phyloP scores from a whole-genome alignment of 2,797 vertebrate species.

The Myiotriccus ornatus region DNA sequence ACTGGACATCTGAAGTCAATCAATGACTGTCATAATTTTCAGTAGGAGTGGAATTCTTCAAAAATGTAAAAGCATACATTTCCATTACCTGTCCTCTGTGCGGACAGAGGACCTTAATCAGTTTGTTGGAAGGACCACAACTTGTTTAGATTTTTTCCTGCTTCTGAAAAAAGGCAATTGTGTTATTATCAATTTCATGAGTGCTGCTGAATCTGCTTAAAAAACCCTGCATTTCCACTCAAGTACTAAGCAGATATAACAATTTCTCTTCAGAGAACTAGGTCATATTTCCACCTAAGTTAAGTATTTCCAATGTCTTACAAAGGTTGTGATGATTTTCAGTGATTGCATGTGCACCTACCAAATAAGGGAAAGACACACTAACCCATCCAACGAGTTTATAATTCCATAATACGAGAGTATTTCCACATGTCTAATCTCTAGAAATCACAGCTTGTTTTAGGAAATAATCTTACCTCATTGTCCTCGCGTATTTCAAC shows the following conservation, averaged over 20 bases:
- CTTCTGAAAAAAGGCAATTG: neutral
- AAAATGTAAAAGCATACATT: neutral
- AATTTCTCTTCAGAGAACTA: neutral
- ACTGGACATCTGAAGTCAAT: neutral
- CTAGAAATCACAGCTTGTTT: neutral
- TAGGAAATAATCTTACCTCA: conserved; percentile 80
- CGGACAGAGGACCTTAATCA: neutral
- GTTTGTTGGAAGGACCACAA: neutral
- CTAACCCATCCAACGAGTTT: neutral
- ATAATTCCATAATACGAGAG: neutral
- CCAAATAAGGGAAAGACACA: neutral
- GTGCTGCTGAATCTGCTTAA: neutral
- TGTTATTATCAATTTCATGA: neutral
- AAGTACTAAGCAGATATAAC: neutral
- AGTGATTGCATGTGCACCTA: neutral
- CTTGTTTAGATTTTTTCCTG: neutral
- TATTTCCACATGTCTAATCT: neutral
- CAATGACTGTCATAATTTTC: neutral
- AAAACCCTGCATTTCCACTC: neutral
- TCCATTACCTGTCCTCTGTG: neutral
- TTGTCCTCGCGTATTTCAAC: conserved; percentile 88
- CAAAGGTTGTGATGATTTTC: neutral
- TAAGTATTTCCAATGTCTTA: neutral
- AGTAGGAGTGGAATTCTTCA: neutral
- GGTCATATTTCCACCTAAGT: neutral